Evolutionary conservation across 1,140 invertebrate genomes (phyloP), one percentile per base, ranked within the genome.

Genomic region (Sipha flava): DNA sequence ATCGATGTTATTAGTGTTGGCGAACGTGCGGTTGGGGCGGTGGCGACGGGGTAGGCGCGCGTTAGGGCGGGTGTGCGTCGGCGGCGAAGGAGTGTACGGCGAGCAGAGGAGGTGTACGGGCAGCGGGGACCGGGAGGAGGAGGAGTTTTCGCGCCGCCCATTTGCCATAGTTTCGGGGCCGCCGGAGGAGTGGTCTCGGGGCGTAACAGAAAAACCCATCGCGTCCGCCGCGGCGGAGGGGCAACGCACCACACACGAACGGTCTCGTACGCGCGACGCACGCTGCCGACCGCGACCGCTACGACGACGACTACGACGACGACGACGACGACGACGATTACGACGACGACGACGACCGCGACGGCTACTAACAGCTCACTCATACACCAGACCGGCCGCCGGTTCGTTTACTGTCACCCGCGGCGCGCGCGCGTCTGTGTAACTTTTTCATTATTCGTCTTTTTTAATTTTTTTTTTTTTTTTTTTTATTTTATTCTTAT

Each of bases 141-240:
- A 26, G n/a, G 34, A 66, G 34, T 23, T 26, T 23, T 40, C 34
- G 70, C 26, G 49, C 70, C 70, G 70, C 70, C 70, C 70, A 75
- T 75, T 54, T 12, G 3, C 18, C 29, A 37, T 9, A 6, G 70
- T 75, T 12, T 16, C 3, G 1, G 70, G 37, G 12, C 45, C 26
- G 49, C 16, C 26, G 70, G 47, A 52, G 70, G 70, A 75, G 70
- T 75, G 70, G 70, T 75, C 49, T 40, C 29, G 70, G 70, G 70
- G 70, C 70, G 70, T 75, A 37, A 54, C 70, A 34, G 70, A 75
- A 75, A 72, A 75, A 75, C 70, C 70, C 70, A 75, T 73, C 40
- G 62, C 14, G 59, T 21, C 2, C 26, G 21, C 23, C 68, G 45
- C 1, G 21, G 52, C 10, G 52, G 40, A 0, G 37, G 12, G 37